Evolutionary conservation across 2,888 invertebrate species (phyloP), one percentile per base, ranked within the genome.

Genomic region (Napeogenes sylphis): DNA sequence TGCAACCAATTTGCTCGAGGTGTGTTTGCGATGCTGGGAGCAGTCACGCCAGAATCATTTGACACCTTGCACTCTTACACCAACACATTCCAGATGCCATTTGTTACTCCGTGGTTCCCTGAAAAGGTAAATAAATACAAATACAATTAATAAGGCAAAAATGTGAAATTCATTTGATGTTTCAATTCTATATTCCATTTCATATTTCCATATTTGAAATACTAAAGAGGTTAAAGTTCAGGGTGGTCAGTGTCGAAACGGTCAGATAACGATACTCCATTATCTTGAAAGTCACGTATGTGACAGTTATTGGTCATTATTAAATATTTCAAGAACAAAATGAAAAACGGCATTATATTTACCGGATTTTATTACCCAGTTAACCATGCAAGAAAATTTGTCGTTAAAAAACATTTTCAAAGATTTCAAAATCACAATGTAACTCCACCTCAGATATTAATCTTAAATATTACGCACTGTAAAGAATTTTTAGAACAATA

Each of bases 61-160:
- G 97, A 97, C 87, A 97, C 97, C 4, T 92, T 98, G 59, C 97
- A 97, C 83, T 97, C 97, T 30, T 98, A 97, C 88, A 96, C 96
- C 78, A 97, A 98, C 85, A 97, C 97, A 58, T 98, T 98, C 83
- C 97, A 98, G 90, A 96, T 97, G 96, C 97, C 97, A 47, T 97
- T 97, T 82, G 94, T 97, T 67, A 97, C 97, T 55, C 97, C 97
- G 13, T 97, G 97, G 96, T 97, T 97, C 80, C 97, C 97, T 0
- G 97, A 97, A 85, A 97, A 97, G 93, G 95, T 95, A 73, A 63
- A 62, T 45, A 42, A 32, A 4, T 30, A 58, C 4, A 8, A 5
- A 21, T 21, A 21, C 21, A 21, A 21, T 21, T 21, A 21, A 21
- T 21, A 1, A 46, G 4, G 4, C n/a, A 5, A 42, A 57, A n/a